These are phyloP conservation scores for Solea solea DNA, from an alignment of 2,113 vertebrate species.

Conservation along the genomic window DNA sequence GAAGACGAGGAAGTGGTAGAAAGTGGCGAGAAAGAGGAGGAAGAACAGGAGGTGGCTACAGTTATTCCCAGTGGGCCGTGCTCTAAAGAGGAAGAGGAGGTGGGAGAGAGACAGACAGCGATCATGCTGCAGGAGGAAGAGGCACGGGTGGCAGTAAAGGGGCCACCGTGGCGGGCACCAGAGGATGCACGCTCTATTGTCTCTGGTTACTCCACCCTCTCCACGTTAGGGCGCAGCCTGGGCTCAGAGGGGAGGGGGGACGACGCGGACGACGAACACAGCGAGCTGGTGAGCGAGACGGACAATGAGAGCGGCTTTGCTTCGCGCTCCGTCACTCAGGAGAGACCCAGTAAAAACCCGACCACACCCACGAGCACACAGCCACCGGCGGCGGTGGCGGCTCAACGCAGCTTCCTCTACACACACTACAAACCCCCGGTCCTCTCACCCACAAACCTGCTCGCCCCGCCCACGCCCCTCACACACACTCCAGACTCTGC, in stretches of 20 bases:
- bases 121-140: constrained; percentile 62
- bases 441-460: constrained; percentile 28
- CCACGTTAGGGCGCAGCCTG: constrained; percentile 90
- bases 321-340: constrained; percentile 82
- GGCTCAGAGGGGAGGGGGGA: constrained; percentile 87
- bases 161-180: constrained; percentile 67
- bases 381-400: neutral
- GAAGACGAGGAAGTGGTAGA: constrained; percentile 65
- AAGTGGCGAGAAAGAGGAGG: constrained; percentile 45
- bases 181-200: constrained; percentile 92
- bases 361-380: neutral
- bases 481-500: constrained; percentile 45
- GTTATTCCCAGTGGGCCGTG: constrained; percentile 29
- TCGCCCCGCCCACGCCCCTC: constrained; percentile 31
- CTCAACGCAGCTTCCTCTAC: constrained; percentile 79
- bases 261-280: constrained; percentile 94
- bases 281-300: constrained; percentile 90
- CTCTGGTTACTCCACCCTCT: constrained; percentile 95
- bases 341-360: constrained; percentile 75
- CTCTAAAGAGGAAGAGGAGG: constrained; percentile 60
- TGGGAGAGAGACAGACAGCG: constrained; percentile 36
- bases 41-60: constrained; percentile 40
- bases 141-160: constrained; percentile 57
- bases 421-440: constrained; percentile 64
- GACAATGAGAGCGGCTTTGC: constrained; percentile 91